Percentiles rank a stretch among this genome's conserved stretches.
Conservation (phyloP, 2,113 vertebrate species). For the Myrmecophaga tridactyla region DNA sequence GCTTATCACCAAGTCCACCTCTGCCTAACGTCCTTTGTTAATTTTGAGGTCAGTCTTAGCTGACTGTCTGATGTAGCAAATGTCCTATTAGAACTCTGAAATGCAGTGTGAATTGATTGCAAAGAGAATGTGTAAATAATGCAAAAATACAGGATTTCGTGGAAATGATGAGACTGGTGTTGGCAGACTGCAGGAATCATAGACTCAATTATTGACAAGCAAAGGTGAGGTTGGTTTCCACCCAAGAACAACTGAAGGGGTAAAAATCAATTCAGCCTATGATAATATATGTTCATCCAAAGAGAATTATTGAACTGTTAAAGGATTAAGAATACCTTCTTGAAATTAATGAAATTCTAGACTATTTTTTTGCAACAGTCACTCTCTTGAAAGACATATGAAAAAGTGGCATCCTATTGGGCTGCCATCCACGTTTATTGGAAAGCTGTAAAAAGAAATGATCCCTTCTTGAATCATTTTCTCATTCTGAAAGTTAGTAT, state of each 20-base stretch:
- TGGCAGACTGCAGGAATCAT: no score
- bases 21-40: accelerated
- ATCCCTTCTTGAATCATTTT: accelerated
- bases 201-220: accelerated
- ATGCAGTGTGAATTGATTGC: accelerated
- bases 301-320: not conserved
- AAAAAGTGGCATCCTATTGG: accelerated
- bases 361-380: not conserved
- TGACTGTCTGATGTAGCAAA: not conserved
- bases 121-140: accelerated
- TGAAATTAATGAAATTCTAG: not conserved
- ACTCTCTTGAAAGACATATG: accelerated
- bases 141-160: accelerated
- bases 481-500: not conserved
- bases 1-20: accelerated
- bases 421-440: not conserved
- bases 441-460: accelerated
- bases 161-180: accelerated
- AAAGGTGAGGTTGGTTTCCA: accelerated
- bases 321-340: no score
- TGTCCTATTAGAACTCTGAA: no score
- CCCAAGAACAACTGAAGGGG: accelerated
- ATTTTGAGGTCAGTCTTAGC: accelerated
- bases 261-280: accelerated
- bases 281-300: accelerated